Evolutionary conservation across 1,140 invertebrate species (phyloP), one percentile per base, ranked within the genome.

Genomic region (Musca vetustissima): DNA sequence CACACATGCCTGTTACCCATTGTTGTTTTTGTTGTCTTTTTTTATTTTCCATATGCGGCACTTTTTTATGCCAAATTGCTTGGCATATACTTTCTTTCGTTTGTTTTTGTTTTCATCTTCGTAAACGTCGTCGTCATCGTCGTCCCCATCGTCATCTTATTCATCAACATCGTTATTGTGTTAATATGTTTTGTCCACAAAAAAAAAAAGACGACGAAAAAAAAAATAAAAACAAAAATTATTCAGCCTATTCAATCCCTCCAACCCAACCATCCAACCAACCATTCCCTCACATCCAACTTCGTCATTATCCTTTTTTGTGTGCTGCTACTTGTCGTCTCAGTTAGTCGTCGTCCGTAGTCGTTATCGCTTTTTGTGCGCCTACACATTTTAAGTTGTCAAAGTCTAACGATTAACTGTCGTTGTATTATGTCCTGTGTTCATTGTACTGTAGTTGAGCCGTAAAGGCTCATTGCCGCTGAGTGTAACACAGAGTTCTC

Each of bases 391-490:
- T 61, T 61, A 11, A 19, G 28, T 19, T 61, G 57, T 61, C 57
- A 61, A 61, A 61, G 57, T 61, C 57, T 61, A 61, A 61, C 57
- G 57, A 61, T 59, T 61, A 61, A 61, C 57, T 61, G 57, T 61
- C 57, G 57, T 61, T 32, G 57, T 61, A 43, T 61, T 61, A 36
- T 61, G 57, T 61, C 57, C 17, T 61, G 28, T 57, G 53, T 61
- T 28, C 57, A 61, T 61, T 32, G 28, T 59, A 55, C 14, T 24
- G 24, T 55, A 55, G 19, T 55, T 24, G 14, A 55, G 50, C 50
- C 11, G 17, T 53, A 21, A 49, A 0, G 17, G 49, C n/a, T 17
- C 49, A 43, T 21, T 19, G 49, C n/a, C 21, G 36, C 11, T 43
- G 36, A 43, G 36, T 43, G 36, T 43, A 6, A 13, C 2, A 43